Conservation (phyloP, 2,113 vertebrate species). For the Microtus pennsylvanicus region DNA sequence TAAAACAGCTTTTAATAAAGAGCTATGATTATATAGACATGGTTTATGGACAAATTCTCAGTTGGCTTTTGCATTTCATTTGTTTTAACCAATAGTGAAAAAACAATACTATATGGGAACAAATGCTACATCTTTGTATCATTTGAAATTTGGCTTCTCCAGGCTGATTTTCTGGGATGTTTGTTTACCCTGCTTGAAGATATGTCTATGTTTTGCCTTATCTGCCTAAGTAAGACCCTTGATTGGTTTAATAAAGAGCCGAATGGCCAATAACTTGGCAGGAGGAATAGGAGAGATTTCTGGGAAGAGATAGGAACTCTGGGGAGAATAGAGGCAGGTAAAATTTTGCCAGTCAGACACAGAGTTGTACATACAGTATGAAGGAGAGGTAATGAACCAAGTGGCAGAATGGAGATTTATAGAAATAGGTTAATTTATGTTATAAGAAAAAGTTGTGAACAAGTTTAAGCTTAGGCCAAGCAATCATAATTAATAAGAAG, state of each 20-base stretch:
- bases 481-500: not conserved
- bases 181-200: not conserved
- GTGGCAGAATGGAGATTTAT: not conserved
- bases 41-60: slow-evolving; percentile 74
- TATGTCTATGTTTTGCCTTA: not conserved
- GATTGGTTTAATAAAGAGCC: not conserved
- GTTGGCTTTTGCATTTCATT: slow-evolving; percentile 77
- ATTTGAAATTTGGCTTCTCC: slow-evolving; percentile 35
- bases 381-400: not conserved
- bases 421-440: not conserved
- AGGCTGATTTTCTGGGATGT: not conserved
- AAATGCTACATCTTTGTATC: slow-evolving; percentile 70
- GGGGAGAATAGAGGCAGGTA: not conserved
- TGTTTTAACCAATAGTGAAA: slow-evolving; percentile 87
- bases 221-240: not conserved
- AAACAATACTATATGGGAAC: slow-evolving; percentile 80
- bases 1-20: slow-evolving; percentile 89
- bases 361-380: not conserved
- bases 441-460: not conserved
- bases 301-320: not conserved
- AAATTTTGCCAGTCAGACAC: not conserved
- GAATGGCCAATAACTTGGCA: not conserved
- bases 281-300: not conserved
- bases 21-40: slow-evolving; percentile 73
- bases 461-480: not conserved